Conservation (phyloP, 2,113 vertebrate genomes). For the Thalassarche chlororhynchos region DNA sequence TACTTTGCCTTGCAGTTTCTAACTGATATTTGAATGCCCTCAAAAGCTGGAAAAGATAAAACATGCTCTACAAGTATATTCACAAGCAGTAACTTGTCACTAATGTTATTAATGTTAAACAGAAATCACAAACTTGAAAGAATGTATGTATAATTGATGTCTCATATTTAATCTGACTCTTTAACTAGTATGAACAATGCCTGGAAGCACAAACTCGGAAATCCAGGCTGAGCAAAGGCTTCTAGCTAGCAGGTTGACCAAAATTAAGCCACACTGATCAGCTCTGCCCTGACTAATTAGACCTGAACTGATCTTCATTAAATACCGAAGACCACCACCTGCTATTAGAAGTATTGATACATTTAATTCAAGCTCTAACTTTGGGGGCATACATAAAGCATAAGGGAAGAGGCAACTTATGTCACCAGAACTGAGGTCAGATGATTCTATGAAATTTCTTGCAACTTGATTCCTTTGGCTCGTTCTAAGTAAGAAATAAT, state of each 20-base stretch:
- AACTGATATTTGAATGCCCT: neutral
- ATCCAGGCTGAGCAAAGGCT: neutral
- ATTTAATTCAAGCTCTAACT: neutral
- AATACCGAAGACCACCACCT: neutral
- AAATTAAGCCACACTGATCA: neutral
- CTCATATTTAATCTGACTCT: neutral
- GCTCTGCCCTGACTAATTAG: neutral
- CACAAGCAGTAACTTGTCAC: neutral
- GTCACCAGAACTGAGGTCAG: neutral
- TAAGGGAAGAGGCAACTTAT: neutral
- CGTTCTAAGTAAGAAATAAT: neutral
- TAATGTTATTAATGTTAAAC: neutral
- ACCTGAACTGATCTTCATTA: neutral
- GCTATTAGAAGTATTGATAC: neutral
- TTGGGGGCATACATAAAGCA: rapidly evolving
- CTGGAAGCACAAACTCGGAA: neutral
- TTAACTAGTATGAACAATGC: neutral
- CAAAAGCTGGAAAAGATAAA: neutral
- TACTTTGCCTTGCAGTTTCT: neutral
- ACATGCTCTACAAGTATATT: neutral
- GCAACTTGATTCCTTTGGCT: neutral
- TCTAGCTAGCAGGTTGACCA: neutral
- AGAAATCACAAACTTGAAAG: neutral
- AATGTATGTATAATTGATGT: neutral
- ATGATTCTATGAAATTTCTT: neutral